Conservation (phyloP, 2,888 invertebrate species). For the Geotrupes spiniger region DNA sequence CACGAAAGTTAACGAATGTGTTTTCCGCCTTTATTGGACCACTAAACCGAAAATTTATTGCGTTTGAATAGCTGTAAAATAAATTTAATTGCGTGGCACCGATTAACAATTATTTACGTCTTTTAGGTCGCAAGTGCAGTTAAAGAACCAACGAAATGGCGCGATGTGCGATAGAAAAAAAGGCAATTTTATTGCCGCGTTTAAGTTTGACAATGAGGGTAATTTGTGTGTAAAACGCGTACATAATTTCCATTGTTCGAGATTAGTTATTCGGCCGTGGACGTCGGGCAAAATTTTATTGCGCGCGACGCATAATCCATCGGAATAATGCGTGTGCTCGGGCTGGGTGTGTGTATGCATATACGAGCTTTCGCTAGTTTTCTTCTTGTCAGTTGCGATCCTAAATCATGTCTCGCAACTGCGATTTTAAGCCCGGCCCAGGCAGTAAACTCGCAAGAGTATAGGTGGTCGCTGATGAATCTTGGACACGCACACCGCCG, state of each 20-base stretch:
- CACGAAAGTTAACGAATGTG: too few relatives aligned
- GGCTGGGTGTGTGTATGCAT: background rate
- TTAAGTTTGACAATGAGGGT: background rate
- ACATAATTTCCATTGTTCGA: background rate
- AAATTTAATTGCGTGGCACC: too few relatives aligned
- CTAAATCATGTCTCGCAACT: conserved; percentile 2
- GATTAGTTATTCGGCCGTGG: background rate
- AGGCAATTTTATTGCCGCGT: background rate
- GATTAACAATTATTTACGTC: too few relatives aligned
- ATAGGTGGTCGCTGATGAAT: background rate
- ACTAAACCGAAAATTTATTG: too few relatives aligned
- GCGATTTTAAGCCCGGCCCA: background rate
- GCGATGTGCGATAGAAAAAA: too few relatives aligned
- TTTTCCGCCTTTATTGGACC: too few relatives aligned
- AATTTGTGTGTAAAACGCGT: conserved; percentile 2
- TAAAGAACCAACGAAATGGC: too few relatives aligned
- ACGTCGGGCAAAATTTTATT: conserved; percentile 1
- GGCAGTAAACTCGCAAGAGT: conserved; percentile 2
- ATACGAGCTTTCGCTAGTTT: too few relatives aligned
- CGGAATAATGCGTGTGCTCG: background rate
- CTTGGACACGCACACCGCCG: background rate
- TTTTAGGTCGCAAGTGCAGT: too few relatives aligned
- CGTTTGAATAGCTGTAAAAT: too few relatives aligned
- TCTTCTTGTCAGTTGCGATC: background rate
- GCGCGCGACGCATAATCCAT: background rate